A percentile compares a stretch with the other conserved stretches of the same genome.
Conservation (phyloP, 2,888 invertebrate species). For the Oligia latruncula region DNA sequence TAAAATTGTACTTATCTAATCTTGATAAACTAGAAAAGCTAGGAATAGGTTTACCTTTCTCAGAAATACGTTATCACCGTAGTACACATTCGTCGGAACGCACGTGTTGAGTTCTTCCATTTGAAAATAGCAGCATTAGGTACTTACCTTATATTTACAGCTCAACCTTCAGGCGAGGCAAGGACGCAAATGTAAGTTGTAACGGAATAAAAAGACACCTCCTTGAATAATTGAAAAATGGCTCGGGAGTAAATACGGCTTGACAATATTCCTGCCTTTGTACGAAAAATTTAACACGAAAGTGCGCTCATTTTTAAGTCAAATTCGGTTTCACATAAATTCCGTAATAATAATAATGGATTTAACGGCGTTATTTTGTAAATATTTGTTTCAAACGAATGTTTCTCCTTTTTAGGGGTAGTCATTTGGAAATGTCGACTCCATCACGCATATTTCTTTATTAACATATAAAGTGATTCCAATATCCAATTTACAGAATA, state of each 20-base stretch:
- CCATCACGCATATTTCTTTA: not conserved
- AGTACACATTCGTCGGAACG: not conserved
- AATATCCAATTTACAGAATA: no score
- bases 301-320: slow-evolving; percentile 9
- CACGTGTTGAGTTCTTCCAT: not conserved
- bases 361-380: not conserved
- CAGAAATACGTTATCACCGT: not conserved
- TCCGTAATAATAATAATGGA: not conserved
- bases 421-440: no score
- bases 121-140: no score
- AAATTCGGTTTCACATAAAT: not conserved
- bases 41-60: not conserved
- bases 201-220: slow-evolving; percentile 50
- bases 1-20: not conserved
- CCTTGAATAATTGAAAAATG: slow-evolving; percentile 58
- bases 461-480: not conserved
- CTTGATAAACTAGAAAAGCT: not conserved
- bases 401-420: not conserved
- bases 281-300: slow-evolving; percentile 33
- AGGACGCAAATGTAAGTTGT: slow-evolving; percentile 27
- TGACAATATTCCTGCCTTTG: slow-evolving; percentile 27
- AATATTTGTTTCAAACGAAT: slow-evolving; percentile 2
- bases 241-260: slow-evolving; percentile 38
- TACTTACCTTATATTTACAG: slow-evolving; percentile 20
- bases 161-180: slow-evolving; percentile 44